These are phyloP conservation scores for Aphidius ervi DNA, from an alignment of 1,140 invertebrate genomes.

Conservation along the genomic window DNA sequence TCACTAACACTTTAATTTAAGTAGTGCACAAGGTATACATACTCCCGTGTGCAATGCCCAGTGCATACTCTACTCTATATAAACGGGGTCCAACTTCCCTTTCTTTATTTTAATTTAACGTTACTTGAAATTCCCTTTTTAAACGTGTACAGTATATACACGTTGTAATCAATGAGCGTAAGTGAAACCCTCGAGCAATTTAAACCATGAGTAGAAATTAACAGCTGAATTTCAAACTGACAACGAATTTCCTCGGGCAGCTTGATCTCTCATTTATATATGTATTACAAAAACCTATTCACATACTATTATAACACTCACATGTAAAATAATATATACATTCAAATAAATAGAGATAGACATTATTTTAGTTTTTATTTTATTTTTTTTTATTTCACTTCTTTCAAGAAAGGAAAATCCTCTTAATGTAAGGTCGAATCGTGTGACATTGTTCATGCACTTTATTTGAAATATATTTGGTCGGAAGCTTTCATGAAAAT, in stretches of 20 bases:
- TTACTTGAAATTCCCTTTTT: not conserved
- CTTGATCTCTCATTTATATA: not conserved
- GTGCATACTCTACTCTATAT: conserved; percentile 5
- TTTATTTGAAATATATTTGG: conserved; percentile 25
- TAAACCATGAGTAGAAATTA: conserved; percentile 6
- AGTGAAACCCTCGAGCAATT: conserved; percentile 11
- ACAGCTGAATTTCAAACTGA: conserved; percentile 17
- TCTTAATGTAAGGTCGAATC: too few relatives aligned
- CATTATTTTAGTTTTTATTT: conserved; percentile 3
- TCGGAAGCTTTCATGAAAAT: conserved; percentile 17
- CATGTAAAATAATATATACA: too few relatives aligned
- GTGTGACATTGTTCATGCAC: not conserved
- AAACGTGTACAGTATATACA: not conserved
- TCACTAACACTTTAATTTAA: conserved; percentile 26
- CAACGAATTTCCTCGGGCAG: conserved; percentile 4
- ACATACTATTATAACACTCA: not conserved
- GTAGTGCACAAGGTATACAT: too few relatives aligned
- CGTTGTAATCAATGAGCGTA: not conserved
- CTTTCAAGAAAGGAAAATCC: too few relatives aligned
- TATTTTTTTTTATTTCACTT: too few relatives aligned
- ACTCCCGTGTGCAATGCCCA: not conserved
- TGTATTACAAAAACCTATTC: not conserved
- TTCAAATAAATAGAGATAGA: too few relatives aligned
- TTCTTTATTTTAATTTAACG: not conserved
- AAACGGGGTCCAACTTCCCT: not conserved